Evolutionary conservation across 1,140 invertebrate genomes (phyloP), one percentile per base, ranked within the genome.

Genomic region (Tetramorium alpestre): DNA sequence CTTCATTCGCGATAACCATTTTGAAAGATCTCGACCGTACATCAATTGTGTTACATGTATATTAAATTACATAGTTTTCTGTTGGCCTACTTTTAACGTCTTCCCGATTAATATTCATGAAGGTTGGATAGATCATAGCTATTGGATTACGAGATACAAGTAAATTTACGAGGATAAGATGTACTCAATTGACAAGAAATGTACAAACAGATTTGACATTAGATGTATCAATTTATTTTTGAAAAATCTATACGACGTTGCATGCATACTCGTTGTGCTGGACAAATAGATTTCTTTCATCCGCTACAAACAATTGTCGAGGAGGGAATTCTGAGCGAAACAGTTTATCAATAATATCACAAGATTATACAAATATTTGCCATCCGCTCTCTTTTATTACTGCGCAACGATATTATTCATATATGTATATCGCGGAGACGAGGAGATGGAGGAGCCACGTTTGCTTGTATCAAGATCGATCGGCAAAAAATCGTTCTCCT

Each of bases 331-430:
- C 44, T 49, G 80, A 60, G 41, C 54, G 69, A 49, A 60, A 62
- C 54, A 84, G 44, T 75, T 84, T 84, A 84, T 84, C 80, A 84
- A 75, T 84, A 84, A 84, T 84, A 84, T 75, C 56, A 44, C 69
- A 60, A 75, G 41, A 84, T 84, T 75, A 75, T 84, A 75, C 67
- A 84, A 84, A 84, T 84, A 84, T 84, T 84, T 84, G 80, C 80
- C 54, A 73, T 84, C n/a, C 80, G 80, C 69, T 84, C 80, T 75
- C 80, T 84, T 84, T 84, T 84, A 84, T 84, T 84, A 84, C 54
- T 49, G 69, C 41, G n/a, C 80, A 75, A 75, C 69, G 69, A 62
- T 81, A 73, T 75, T 58, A 73, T 75, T 58, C 28, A 75, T 47
- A 69, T 44, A 82, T 80, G 51, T 54, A 49, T 60, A 62, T 84